phyloP scores from a whole-genome alignment of 2,888 invertebrate genomes.

The Thecophora atra region DNA sequence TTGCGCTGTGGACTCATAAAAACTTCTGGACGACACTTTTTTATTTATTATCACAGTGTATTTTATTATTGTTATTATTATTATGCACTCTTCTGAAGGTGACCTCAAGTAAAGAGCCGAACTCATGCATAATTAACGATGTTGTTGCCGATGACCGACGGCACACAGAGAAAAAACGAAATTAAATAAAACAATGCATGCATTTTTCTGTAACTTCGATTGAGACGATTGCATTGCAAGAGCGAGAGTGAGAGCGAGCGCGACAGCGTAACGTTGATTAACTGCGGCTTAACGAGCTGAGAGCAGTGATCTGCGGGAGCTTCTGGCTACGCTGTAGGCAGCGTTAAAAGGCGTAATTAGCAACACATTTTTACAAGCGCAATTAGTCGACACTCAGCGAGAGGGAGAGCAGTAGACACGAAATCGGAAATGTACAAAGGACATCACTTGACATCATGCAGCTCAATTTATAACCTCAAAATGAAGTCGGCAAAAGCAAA shows the following conservation, averaged over 20 bases:
- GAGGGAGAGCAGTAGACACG: not conserved
- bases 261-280: not conserved
- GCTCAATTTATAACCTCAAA: conserved; percentile 14
- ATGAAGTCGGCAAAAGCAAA: not conserved
- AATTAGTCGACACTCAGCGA: conserved; percentile 9
- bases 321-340: not conserved
- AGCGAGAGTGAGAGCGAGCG: too few species aligned
- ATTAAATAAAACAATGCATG: too few species aligned
- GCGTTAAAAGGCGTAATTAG: conserved; percentile 33
- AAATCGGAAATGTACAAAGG: not conserved
- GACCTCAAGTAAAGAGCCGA: not conserved
- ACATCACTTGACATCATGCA: not conserved
- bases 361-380: conserved; percentile 34
- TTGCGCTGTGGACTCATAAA: too few species aligned
- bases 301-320: not conserved
- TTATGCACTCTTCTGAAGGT: too few species aligned
- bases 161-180: too few species aligned
- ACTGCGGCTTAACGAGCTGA: not conserved
- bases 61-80: too few species aligned
- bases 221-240: too few species aligned
- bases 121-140: too few species aligned
- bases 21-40: too few species aligned
- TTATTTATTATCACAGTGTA: too few species aligned
- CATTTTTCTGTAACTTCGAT: too few species aligned
- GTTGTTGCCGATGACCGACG: too few species aligned